Percentiles rank a stretch among this genome's conserved stretches.
phyloP scores from a whole-genome alignment of 2,888 invertebrate genomes.

The Calameuta idolon region DNA sequence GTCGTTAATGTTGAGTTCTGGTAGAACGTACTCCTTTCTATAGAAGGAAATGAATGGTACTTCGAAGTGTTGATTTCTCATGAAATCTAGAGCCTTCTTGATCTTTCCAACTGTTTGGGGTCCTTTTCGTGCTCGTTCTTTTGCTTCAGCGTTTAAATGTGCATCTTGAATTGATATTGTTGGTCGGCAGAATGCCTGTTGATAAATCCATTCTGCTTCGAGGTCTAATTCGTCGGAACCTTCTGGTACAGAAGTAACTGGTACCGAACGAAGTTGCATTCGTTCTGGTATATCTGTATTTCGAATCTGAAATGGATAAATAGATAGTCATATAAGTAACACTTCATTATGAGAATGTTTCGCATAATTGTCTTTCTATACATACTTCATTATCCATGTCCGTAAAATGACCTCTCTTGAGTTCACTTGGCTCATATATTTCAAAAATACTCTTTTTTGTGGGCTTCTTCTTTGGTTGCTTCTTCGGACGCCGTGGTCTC shows the following conservation, averaged over 20 bases:
- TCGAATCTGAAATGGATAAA: conserved; percentile 72
- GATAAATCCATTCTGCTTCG: conserved; percentile 98
- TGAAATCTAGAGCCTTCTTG: conserved; percentile 93
- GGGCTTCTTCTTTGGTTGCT: conserved; percentile 80
- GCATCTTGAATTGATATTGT: conserved; percentile 84
- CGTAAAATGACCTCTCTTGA: conserved; percentile 96
- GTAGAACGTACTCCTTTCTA: conserved; percentile 96
- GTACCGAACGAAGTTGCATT: conserved; percentile 90
- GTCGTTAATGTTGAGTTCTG: conserved; percentile 93
- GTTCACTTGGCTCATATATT: conserved; percentile 96
- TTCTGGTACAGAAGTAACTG: conserved; percentile 85
- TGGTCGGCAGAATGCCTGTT: conserved; percentile 89
- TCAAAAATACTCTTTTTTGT: conserved; percentile 90
- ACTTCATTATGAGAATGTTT: not conserved
- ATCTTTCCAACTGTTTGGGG: conserved; percentile 88
- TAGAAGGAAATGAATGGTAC: conserved; percentile 99
- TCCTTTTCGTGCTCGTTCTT: conserved; percentile 74
- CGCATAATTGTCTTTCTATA: not conserved
- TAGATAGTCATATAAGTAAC: not conserved
- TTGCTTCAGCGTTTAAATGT: conserved; percentile 68
- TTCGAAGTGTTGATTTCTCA: conserved; percentile 94
- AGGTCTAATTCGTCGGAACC: conserved; percentile 90
- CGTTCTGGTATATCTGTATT: conserved; percentile 92
- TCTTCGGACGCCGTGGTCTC: conserved; percentile 77
- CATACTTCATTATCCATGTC: conserved; percentile 87